A percentile compares a stretch with the other conserved stretches of the same genome.
phyloP scores from a whole-genome alignment of 2,888 invertebrate species.

The Dryobotodes eremita region DNA sequence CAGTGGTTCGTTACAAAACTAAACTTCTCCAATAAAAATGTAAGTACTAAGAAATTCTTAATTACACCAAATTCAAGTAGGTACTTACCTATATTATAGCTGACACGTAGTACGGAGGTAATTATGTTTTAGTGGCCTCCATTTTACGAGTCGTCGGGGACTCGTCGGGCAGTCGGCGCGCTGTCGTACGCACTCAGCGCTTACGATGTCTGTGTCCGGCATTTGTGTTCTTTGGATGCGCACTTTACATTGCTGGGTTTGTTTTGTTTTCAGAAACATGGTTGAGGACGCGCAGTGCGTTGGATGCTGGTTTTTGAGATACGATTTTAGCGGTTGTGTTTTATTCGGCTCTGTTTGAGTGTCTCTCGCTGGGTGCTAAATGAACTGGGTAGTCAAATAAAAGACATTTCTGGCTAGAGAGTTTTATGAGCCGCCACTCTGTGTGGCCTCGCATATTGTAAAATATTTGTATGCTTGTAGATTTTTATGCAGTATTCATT shows the following conservation, averaged over 20 bases:
- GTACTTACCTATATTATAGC: slow-evolving; percentile 41
- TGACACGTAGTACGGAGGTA: slow-evolving; percentile 71
- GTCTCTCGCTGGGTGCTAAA: slow-evolving; percentile 19
- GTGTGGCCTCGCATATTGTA: not conserved
- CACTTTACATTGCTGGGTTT: slow-evolving; percentile 28
- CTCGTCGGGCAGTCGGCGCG: slow-evolving; percentile 45
- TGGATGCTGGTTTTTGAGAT: slow-evolving; percentile 22
- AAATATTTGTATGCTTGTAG: not conserved
- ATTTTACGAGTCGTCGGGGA: slow-evolving; percentile 71
- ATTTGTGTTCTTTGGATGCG: slow-evolving; percentile 43
- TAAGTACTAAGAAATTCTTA: slow-evolving; percentile 47
- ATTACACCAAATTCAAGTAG: slow-evolving; percentile 48
- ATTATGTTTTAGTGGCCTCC: slow-evolving; percentile 74
- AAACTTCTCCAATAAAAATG: slow-evolving; percentile 44
- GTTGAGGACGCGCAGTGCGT: not conserved
- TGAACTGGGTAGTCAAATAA: slow-evolving; percentile 4
- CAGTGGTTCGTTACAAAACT: slow-evolving; percentile 2
- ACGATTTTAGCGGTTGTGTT: not conserved
- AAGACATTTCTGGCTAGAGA: not conserved
- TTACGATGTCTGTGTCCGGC: slow-evolving; percentile 45
- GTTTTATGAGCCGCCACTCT: not conserved
- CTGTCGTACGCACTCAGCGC: slow-evolving; percentile 60
- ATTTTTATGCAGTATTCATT: not conserved
- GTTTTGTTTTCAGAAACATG: slow-evolving; percentile 27
- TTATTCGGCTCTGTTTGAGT: slow-evolving; percentile 8